Base-by-base conservation (phyloP, 2,797 vertebrate species). In the Paratrypauchen microcephalus region DNA sequence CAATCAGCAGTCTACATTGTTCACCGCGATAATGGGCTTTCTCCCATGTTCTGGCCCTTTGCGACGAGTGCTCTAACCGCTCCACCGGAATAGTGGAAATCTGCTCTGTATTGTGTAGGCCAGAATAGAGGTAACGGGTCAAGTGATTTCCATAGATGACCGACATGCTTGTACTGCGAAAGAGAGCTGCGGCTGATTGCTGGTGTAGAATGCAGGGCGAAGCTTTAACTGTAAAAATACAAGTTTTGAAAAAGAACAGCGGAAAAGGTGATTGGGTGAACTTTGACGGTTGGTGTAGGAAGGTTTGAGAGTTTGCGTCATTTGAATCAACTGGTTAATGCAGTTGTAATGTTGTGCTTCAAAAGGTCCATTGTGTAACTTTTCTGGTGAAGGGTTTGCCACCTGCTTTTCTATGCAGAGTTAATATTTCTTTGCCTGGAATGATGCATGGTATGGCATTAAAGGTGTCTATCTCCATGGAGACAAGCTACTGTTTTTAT, bases 131-230 rank as follows among this genome's bases (percentile, higher is more conserved):
- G 67, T 55, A 76, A 80, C 52, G 39, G 71, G 58, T 81, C 68
- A 61, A 80, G 64, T 70, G 1, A 82, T 80, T 81, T 80, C 52
- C 58, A 79, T 76, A 69, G 59, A 68, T 58, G 79, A 69, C 59
- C 8, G 30, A 70, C 72, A 50, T 73, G 65, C 72, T 61, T 7
- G 32, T 66, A 54, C 32, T 21, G 54, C 21, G 2, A 58, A 64
- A 72, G 50, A 50, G 70, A 16, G 9, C 69, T 68, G 26, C 78
- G 18, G 12, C 52, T 39, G 50, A 70, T 56, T 48, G 62, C 74
- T 65, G 48, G 2, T 5, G 26, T 13, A 0, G 74, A 80, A 59
- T 62, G 61, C 24, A 56, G 56, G 73, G 70, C 68, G 61, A 39
- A 28, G 65, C 30, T 72, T 47, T 26, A 57, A 69, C 59, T 54